Conservation (phyloP, 2,113 vertebrate genomes). For the Tapirus terrestris region DNA sequence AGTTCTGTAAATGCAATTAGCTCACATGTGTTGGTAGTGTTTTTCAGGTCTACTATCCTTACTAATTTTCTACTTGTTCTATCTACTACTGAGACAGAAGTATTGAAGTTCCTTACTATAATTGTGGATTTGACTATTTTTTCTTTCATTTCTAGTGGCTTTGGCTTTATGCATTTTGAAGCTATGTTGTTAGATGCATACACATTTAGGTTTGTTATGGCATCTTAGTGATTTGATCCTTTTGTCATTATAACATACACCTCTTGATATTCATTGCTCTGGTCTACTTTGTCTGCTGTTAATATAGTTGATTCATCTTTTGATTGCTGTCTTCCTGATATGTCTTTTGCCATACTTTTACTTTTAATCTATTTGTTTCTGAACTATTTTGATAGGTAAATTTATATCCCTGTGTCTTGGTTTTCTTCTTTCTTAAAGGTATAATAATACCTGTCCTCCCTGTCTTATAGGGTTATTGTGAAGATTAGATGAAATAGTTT, state of each 20-base stretch:
- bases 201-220: neutral
- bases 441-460: neutral
- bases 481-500: neutral
- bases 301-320: neutral
- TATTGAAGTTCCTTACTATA: neutral
- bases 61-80: neutral
- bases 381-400: neutral
- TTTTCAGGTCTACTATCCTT: neutral
- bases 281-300: neutral
- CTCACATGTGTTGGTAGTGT: neutral
- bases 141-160: neutral
- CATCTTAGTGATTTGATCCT: neutral
- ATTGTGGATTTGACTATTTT: neutral
- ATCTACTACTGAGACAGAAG: neutral
- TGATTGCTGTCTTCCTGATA: neutral
- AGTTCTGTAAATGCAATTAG: neutral
- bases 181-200: neutral
- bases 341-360: neutral
- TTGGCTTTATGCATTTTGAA: neutral
- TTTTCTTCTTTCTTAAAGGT: neutral
- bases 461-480: neutral
- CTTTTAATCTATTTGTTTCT: neutral
- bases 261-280: neutral
- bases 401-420: neutral
- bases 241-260: neutral